These are phyloP conservation scores for Chamaea fasciata DNA, from an alignment of 2,113 vertebrate genomes.

Conservation along the genomic window DNA sequence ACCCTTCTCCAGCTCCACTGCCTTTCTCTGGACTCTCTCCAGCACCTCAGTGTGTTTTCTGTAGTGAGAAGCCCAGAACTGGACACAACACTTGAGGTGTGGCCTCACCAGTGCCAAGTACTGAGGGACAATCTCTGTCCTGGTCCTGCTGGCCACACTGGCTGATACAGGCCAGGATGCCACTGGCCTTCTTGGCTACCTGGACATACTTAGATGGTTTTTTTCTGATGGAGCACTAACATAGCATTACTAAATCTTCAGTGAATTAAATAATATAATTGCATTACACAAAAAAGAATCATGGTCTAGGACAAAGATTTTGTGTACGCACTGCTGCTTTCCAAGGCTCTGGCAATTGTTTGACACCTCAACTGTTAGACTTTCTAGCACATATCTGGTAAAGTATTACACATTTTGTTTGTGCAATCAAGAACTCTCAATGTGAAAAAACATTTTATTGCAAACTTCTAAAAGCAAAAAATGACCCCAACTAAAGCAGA, in stretches of 20 bases:
- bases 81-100: accelerated
- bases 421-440: not conserved
- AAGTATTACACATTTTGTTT: not conserved
- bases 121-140: not conserved
- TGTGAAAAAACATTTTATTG: conserved; percentile 31
- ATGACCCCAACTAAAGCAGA: not conserved
- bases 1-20: accelerated
- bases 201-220: accelerated
- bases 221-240: not conserved
- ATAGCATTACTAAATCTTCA: not conserved
- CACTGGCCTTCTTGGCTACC: not conserved
- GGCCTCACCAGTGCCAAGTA: not conserved
- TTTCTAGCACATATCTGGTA: not conserved
- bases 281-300: not conserved
- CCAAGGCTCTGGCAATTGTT: not conserved
- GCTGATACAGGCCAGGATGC: not conserved
- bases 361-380: not conserved
- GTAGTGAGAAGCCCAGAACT: not conserved
- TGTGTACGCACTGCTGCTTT: accelerated
- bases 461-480: not conserved
- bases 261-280: not conserved
- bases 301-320: not conserved
- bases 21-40: not conserved
- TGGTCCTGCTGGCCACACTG: not conserved
- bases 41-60: accelerated